phyloP scores from a whole-genome alignment of 2,888 invertebrate genomes.

The Eupelmus urozonus region DNA sequence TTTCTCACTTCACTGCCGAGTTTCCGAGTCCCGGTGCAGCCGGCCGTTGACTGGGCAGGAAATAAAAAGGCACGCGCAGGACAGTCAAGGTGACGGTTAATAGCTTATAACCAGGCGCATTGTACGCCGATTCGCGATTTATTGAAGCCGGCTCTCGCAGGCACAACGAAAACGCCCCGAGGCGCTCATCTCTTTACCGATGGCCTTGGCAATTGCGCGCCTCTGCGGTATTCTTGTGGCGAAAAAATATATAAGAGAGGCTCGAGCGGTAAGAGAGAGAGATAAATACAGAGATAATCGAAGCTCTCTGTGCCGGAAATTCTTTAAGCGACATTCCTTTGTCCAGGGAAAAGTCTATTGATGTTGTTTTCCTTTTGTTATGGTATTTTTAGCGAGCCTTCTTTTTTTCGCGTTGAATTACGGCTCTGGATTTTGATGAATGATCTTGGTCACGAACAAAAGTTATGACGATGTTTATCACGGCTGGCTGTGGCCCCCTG shows the following conservation, averaged over 20 bases:
- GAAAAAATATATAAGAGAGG: neutral
- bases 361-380: neutral
- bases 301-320: conserved; percentile 26
- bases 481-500: too few species aligned
- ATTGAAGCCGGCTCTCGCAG: neutral
- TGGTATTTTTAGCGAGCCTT: neutral
- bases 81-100: conserved; percentile 41
- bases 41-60: conserved; percentile 17
- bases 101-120: conserved; percentile 1
- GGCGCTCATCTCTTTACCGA: conserved; percentile 29
- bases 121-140: conserved; percentile 4
- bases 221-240: neutral
- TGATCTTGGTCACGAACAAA: too few species aligned
- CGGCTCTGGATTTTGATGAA: too few species aligned
- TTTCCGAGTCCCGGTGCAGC: too few species aligned
- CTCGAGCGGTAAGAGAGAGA: neutral
- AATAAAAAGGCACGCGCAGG: conserved; percentile 9
- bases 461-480: too few species aligned
- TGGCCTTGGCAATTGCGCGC: conserved; percentile 13
- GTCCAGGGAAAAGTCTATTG: conserved; percentile 2
- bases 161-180: conserved; percentile 14
- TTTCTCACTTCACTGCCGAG: neutral
- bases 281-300: conserved; percentile 17
- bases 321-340: conserved; percentile 35
- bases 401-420: too few species aligned